Evolutionary conservation across 2,888 invertebrate genomes (phyloP).

Genomic region (Phyllotreta striolata): DNA sequence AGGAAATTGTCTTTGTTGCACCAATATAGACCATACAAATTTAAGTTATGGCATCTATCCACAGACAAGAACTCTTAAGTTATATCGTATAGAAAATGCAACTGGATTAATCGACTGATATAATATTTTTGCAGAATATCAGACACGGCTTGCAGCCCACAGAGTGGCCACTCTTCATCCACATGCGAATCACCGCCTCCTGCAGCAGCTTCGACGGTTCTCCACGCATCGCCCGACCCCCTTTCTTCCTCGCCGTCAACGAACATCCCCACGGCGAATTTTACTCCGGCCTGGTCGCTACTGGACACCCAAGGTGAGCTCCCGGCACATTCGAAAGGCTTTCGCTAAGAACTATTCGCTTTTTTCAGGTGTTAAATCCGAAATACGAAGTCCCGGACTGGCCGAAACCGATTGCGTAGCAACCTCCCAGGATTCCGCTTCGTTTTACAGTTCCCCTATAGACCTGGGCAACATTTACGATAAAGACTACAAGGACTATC

Average conservation of each 20-base stretch:
- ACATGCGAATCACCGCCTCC: slow-evolving; percentile 68
- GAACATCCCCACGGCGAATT: slow-evolving; percentile 51
- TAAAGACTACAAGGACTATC: slow-evolving; percentile 66
- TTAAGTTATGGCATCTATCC: too few species aligned
- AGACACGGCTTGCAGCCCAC: slow-evolving; percentile 62
- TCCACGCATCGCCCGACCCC: slow-evolving; percentile 49
- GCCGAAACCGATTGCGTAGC: slow-evolving; percentile 63
- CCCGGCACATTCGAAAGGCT: too few species aligned
- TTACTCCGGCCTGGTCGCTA: slow-evolving; percentile 58
- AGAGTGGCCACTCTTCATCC: slow-evolving; percentile 68
- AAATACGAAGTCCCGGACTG: slow-evolving; percentile 75
- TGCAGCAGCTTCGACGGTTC: slow-evolving; percentile 51
- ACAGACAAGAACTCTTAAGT: too few species aligned
- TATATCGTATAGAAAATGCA: background rate
- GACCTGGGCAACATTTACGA: slow-evolving; percentile 58
- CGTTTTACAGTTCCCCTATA: slow-evolving; percentile 57
- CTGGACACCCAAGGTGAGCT: slow-evolving; percentile 54
- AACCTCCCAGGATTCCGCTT: slow-evolving; percentile 55
- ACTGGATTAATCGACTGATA: background rate
- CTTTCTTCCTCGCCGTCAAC: slow-evolving; percentile 53
- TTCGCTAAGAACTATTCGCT: slow-evolving; percentile 2
- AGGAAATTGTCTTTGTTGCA: too few species aligned
- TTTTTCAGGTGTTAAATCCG: slow-evolving; percentile 70
- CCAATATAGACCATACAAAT: too few species aligned
- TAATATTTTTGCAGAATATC: slow-evolving; percentile 55